A percentile compares a stretch with the other conserved stretches of the same genome.
Evolutionary conservation across 2,888 invertebrate genomes (phyloP).

Genomic region (Hirtodrosophila confusa): DNA sequence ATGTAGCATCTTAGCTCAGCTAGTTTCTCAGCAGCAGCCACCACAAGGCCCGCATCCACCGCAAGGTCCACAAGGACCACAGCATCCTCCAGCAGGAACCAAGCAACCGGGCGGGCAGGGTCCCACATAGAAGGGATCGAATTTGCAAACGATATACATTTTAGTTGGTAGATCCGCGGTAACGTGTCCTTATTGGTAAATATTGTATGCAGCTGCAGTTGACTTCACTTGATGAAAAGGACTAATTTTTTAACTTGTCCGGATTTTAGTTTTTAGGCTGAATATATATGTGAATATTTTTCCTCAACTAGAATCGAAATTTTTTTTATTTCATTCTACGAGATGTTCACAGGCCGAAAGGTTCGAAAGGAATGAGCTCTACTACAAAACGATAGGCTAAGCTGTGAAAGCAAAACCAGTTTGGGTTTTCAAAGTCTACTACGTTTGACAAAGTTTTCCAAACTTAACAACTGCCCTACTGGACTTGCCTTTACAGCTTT

Average conservation of each 20-base stretch:
- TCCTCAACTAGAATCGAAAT: not conserved
- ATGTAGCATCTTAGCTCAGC: no score
- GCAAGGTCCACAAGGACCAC: slow-evolving; percentile 1
- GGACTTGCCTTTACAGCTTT: slow-evolving; percentile 4
- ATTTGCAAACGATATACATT: slow-evolving; percentile 54
- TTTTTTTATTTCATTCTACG: slow-evolving; percentile 4
- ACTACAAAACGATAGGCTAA: not conserved
- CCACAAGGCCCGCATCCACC: slow-evolving; percentile 13
- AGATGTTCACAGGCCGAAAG: slow-evolving; percentile 13
- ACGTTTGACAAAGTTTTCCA: not conserved
- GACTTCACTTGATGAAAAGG: no score
- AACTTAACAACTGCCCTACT: not conserved
- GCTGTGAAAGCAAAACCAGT: slow-evolving; percentile 6
- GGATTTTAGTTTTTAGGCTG: slow-evolving; percentile 6
- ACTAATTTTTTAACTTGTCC: slow-evolving; percentile 4
- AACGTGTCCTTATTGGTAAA: not conserved
- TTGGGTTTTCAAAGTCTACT: not conserved
- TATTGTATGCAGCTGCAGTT: not conserved
- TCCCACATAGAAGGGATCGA: slow-evolving; percentile 65
- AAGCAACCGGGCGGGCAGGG: slow-evolving; percentile 61
- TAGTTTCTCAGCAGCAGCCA: not conserved
- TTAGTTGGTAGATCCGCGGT: not conserved
- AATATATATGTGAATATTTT: slow-evolving; percentile 30
- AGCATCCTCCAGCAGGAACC: slow-evolving; percentile 23
- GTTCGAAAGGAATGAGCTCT: slow-evolving; percentile 12